Evolutionary conservation across 2,113 vertebrate species (phyloP).

Genomic region (Gymnarchus niloticus): DNA sequence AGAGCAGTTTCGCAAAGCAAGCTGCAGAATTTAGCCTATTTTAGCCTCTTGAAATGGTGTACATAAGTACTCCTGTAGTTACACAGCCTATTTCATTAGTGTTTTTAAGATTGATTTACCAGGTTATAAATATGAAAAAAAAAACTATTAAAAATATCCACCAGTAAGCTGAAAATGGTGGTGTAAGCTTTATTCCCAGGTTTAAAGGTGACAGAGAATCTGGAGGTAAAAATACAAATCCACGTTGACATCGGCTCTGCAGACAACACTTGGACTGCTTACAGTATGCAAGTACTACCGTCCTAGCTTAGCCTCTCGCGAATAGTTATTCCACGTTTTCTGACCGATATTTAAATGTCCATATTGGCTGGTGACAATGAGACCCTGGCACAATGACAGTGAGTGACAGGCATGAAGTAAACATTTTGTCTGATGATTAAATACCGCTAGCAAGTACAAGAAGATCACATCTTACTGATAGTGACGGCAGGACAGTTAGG

Average conservation of each 20-base stretch:
- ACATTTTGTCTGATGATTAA: not conserved
- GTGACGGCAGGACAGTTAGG: not conserved
- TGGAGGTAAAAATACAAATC: not conserved
- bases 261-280: no score
- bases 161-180: not conserved
- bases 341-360: not conserved
- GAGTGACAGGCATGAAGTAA: not conserved
- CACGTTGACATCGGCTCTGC: not conserved
- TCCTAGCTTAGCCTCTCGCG: not conserved
- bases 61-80: no score
- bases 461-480: not conserved
- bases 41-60: not conserved
- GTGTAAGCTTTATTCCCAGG: slow-evolving; percentile 10
- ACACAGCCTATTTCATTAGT: no score
- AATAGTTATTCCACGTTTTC: not conserved
- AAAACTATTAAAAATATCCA: slow-evolving; percentile 8
- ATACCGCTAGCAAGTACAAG: not conserved
- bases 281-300: not conserved
- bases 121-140: not conserved
- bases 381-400: not conserved
- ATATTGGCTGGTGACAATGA: not conserved
- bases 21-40: not conserved
- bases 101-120: not conserved
- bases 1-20: not conserved
- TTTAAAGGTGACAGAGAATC: not conserved